Percentiles rank a stretch among this genome's conserved stretches.
These are phyloP conservation scores for Hippopotamyrus pictus DNA, from an alignment of 2,797 vertebrate genomes.

Conservation along the genomic window DNA sequence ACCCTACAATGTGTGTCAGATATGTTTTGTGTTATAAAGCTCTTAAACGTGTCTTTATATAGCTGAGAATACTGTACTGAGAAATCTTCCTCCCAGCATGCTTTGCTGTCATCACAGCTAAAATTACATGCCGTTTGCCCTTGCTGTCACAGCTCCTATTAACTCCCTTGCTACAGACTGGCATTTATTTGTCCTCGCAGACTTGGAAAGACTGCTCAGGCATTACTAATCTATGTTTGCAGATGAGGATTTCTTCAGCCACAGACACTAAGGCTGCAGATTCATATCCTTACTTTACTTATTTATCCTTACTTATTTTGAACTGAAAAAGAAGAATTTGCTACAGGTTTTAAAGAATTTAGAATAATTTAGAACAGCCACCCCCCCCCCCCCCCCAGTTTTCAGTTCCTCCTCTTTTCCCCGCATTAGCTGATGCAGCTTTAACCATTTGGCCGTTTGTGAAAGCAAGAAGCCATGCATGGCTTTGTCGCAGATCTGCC, in stretches of 20 bases:
- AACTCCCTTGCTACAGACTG: neutral
- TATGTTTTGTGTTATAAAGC: neutral
- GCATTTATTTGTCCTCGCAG: neutral
- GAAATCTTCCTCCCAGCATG: neutral
- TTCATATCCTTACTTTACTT: neutral
- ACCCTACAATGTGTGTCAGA: neutral
- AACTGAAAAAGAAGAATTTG: neutral
- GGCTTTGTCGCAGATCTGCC: slow-evolving; percentile 73
- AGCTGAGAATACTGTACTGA: neutral
- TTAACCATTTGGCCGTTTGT: slow-evolving; percentile 66
- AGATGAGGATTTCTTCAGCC: neutral
- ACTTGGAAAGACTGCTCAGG: neutral
- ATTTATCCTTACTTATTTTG: neutral
- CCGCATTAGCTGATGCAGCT: slow-evolving; percentile 58
- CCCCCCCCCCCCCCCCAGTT: neutral
- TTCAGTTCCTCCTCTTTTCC: neutral
- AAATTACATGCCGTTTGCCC: neutral
- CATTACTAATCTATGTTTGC: slow-evolving; percentile 5
- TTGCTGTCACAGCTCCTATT: slow-evolving; percentile 8
- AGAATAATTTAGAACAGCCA: neutral
- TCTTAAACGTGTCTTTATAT: neutral
- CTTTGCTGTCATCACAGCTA: slow-evolving; percentile 6
- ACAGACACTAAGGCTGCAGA: neutral
- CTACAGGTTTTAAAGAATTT: neutral
- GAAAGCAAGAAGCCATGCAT: slow-evolving; percentile 69